Conservation (phyloP, 2,888 invertebrate genomes). For the Apamea crenata region DNA sequence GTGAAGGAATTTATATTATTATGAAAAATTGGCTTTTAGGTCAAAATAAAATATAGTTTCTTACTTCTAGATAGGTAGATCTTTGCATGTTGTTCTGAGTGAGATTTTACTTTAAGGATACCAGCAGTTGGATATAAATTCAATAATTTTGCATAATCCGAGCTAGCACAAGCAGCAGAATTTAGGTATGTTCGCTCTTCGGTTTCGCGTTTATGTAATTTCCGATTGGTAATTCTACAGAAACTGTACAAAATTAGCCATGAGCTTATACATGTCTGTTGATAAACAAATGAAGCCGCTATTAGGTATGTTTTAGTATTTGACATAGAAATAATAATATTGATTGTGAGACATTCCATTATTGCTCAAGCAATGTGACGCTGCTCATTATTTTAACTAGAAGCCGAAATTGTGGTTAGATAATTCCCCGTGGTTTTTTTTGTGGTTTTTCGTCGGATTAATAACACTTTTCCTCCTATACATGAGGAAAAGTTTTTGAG, state of each 20-base stretch:
- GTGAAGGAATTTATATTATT: conserved; percentile 7
- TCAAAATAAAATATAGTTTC: not conserved
- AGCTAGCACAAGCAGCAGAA: not conserved
- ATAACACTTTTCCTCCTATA: not conserved
- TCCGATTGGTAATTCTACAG: not conserved
- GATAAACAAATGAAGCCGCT: not conserved
- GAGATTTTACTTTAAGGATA: not conserved
- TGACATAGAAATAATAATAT: conserved; percentile 13
- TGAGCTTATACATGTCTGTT: conserved; percentile 3
- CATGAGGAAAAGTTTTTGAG: not conserved
- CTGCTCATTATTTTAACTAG: not conserved
- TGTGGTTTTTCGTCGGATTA: not conserved
- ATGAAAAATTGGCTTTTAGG: not conserved
- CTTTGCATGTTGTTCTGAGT: not conserved
- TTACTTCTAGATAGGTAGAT: not conserved
- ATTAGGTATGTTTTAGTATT: not conserved
- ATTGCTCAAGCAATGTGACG: conserved; percentile 5
- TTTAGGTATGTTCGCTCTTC: not conserved
- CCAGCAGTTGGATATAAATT: not conserved
- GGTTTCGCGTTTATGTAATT: not conserved
- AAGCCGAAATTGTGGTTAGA: not conserved
- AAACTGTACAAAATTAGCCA: not conserved
- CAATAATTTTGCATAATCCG: not conserved
- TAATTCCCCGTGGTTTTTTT: not conserved
- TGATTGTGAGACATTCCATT: not conserved